Conservation (phyloP, 2,113 vertebrate genomes). For the Porphyrio hochstetteri region DNA sequence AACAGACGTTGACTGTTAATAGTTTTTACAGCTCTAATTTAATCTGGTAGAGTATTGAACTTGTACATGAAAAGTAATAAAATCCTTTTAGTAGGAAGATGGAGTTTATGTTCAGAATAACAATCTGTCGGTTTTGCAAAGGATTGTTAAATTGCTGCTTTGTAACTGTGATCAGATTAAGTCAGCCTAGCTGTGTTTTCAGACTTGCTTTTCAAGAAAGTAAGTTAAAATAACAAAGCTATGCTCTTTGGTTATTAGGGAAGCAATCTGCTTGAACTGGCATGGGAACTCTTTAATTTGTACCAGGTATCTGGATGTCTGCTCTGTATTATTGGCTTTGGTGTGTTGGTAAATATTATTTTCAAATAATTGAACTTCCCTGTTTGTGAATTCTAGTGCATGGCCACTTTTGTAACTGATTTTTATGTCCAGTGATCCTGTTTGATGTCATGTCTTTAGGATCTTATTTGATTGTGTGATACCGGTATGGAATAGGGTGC, state of each 20-base stretch:
- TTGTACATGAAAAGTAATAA: constrained; percentile 61
- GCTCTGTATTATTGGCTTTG: neutral
- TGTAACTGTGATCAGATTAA: neutral
- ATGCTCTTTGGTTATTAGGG: neutral
- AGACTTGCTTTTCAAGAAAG: neutral
- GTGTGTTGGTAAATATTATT: neutral
- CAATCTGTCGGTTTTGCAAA: constrained; percentile 62
- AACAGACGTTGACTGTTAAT: constrained; percentile 21
- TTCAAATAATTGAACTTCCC: neutral
- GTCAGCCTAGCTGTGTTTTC: neutral
- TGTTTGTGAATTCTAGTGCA: neutral
- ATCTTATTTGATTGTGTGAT: neutral
- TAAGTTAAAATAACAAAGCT: neutral
- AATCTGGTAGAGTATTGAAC: constrained; percentile 62
- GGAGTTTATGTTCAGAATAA: constrained; percentile 71
- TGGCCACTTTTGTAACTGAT: neutral
- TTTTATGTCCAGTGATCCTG: neutral
- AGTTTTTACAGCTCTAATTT: constrained; percentile 64
- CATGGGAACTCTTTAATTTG: neutral
- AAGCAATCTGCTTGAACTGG: neutral
- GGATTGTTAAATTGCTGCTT: constrained; percentile 34
- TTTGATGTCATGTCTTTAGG: neutral
- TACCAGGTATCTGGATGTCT: neutral
- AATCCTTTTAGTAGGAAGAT: constrained; percentile 65
- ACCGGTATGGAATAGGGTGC: neutral